Conservation (phyloP, 2,888 invertebrate genomes). For the Dusona sp. region DNA sequence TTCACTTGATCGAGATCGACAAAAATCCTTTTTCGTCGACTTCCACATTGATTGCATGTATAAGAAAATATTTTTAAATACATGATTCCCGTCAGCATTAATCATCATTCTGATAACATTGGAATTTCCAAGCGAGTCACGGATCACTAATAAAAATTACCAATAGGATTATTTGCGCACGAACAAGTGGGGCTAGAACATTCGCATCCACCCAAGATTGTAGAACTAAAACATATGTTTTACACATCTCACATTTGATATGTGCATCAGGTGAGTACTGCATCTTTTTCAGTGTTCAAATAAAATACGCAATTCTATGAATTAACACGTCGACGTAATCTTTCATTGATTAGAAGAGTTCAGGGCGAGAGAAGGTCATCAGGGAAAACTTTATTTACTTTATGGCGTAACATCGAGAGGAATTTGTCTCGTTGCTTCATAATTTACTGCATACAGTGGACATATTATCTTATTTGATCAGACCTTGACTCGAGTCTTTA, state of each 20-base stretch:
- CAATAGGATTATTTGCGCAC: neutral
- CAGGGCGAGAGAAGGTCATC: conserved; percentile 24
- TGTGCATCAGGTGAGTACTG: neutral
- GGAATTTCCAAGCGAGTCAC: conserved; percentile 32
- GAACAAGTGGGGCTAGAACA: neutral
- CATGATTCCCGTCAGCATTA: conserved; percentile 45
- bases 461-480: conserved; percentile 18
- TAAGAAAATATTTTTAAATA: conserved; percentile 39
- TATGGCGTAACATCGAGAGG: conserved; percentile 8
- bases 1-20: neutral
- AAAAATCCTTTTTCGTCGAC: neutral
- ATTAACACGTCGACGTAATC: neutral
- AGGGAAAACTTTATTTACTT: neutral
- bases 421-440: conserved; percentile 22
- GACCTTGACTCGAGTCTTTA: conserved; percentile 31
- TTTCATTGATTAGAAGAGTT: neutral
- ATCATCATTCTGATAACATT: conserved; percentile 21
- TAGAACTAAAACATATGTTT: conserved; percentile 12
- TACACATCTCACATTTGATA: neutral
- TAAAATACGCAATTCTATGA: neutral
- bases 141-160: conserved; percentile 25
- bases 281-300: neutral
- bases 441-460: conserved; percentile 8
- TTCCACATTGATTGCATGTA: neutral
- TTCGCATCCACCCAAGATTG: conserved; percentile 5